phyloP scores from a whole-genome alignment of 2,797 vertebrate species.

The Hydrocynus forskahlii region DNA sequence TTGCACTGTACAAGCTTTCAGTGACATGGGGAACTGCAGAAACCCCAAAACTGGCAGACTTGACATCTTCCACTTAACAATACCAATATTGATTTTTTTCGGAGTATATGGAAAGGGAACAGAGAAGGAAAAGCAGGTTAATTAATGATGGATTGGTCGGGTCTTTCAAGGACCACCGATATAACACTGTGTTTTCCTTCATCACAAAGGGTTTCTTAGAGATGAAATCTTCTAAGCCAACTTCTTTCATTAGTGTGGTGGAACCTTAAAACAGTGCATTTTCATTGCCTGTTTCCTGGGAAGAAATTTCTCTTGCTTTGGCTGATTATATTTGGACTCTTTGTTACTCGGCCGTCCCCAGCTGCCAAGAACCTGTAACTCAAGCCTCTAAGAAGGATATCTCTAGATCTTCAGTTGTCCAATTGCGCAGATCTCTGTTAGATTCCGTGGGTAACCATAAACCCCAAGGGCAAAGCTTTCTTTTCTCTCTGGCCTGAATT shows the following conservation, averaged over 20 bases:
- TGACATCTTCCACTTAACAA: constrained; percentile 37
- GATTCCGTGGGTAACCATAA: constrained; percentile 54
- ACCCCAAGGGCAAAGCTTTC: constrained; percentile 42
- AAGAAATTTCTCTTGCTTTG: constrained; percentile 49
- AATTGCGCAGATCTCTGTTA: constrained; percentile 43
- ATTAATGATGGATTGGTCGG: constrained; percentile 50
- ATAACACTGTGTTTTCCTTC: constrained; percentile 43
- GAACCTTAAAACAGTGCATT: constrained; percentile 41
- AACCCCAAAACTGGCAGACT: constrained; percentile 21
- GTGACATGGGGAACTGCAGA: constrained; percentile 14
- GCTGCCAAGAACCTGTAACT: constrained; percentile 54
- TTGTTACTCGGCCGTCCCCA: constrained; percentile 50
- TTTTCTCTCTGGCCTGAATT: constrained; percentile 50
- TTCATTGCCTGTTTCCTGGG: constrained; percentile 33
- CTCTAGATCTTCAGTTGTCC: constrained; percentile 63
- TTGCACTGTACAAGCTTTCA: constrained; percentile 17
- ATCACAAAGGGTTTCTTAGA: constrained; percentile 45
- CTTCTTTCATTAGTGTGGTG: constrained; percentile 41
- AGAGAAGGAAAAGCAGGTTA: constrained; percentile 29
- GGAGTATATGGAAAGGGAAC: constrained; percentile 33
- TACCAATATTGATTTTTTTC: constrained; percentile 48
- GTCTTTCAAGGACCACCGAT: constrained; percentile 38
- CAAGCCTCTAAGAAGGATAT: constrained; percentile 51
- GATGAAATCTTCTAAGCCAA: constrained; percentile 56
- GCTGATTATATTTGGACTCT: constrained; percentile 52